phyloP scores from a whole-genome alignment of 1,140 invertebrate genomes.

The Drosophila rhopaloa region DNA sequence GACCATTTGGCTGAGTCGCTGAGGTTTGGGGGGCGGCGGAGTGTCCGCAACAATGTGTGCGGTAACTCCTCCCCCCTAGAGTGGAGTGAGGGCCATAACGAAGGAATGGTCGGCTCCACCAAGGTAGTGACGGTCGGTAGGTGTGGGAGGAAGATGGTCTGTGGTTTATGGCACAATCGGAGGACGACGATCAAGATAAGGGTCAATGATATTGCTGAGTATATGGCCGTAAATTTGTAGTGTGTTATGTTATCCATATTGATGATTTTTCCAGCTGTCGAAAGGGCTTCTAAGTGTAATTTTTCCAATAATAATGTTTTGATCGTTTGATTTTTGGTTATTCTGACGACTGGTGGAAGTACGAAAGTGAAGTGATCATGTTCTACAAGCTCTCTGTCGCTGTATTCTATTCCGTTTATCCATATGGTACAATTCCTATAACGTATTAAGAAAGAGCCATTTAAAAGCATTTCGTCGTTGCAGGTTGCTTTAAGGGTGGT shows the following conservation, averaged over 20 bases:
- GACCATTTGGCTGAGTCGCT: constrained; percentile 3
- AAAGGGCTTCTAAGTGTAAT: background rate
- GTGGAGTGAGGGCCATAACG: constrained; percentile 14
- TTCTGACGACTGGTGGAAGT: constrained; percentile 2
- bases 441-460: background rate
- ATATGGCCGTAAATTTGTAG: constrained; percentile 10
- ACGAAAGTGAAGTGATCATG: constrained; percentile 10
- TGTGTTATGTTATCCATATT: constrained; percentile 7
- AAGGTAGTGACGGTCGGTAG: background rate
- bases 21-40: constrained; percentile 13
- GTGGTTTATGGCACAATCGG: constrained; percentile 1
- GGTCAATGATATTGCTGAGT: constrained; percentile 1
- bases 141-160: constrained; percentile 4
- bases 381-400: background rate
- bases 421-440: constrained; percentile 10
- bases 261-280: constrained; percentile 4
- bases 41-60: constrained; percentile 9
- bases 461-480: background rate
- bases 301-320: constrained; percentile 10
- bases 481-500: constrained; percentile 6
- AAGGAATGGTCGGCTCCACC: constrained; percentile 13
- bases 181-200: background rate
- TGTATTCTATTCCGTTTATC: constrained; percentile 11
- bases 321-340: constrained; percentile 9
- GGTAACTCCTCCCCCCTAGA: constrained; percentile 9